phyloP scores from a whole-genome alignment of 2,113 vertebrate genomes.

The Charina bottae region DNA sequence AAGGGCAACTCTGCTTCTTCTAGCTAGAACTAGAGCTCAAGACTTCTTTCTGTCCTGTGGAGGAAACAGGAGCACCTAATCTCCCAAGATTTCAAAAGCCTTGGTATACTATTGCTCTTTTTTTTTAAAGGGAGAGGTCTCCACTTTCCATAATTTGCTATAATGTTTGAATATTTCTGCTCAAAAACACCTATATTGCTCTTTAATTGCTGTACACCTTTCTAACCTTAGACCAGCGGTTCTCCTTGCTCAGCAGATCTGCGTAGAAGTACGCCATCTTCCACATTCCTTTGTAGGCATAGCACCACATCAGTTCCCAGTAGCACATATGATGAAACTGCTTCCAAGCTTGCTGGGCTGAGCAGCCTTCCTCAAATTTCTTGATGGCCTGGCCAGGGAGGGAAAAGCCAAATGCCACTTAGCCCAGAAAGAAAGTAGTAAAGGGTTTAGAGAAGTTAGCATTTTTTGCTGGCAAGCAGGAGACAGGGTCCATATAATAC shows the following conservation, averaged over 20 bases:
- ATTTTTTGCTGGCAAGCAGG: not conserved
- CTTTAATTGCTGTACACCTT: not conserved
- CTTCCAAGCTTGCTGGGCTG: slow-evolving; percentile 91
- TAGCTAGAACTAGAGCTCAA: too few species aligned
- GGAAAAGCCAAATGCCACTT: not conserved
- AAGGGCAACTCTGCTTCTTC: not conserved
- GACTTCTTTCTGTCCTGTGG: too few species aligned
- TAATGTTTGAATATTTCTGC: too few species aligned
- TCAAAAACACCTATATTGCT: not conserved
- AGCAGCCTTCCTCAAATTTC: slow-evolving; percentile 88
- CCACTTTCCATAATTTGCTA: not conserved
- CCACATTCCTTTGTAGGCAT: slow-evolving; percentile 90
- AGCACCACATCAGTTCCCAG: slow-evolving; percentile 97
- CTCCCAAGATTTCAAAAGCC: not conserved
- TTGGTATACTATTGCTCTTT: not conserved
- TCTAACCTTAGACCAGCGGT: slow-evolving; percentile 89
- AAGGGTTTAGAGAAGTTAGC: too few species aligned
- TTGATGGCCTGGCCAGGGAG: slow-evolving; percentile 77
- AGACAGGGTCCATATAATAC: not conserved
- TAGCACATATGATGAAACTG: slow-evolving; percentile 97
- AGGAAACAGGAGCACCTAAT: too few species aligned
- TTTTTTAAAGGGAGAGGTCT: not conserved
- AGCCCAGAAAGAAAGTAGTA: not conserved
- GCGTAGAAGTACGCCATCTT: slow-evolving; percentile 95
- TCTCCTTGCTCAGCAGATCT: slow-evolving; percentile 91